Conservation (phyloP, 2,113 vertebrate species). For the Willisornis vidua region DNA sequence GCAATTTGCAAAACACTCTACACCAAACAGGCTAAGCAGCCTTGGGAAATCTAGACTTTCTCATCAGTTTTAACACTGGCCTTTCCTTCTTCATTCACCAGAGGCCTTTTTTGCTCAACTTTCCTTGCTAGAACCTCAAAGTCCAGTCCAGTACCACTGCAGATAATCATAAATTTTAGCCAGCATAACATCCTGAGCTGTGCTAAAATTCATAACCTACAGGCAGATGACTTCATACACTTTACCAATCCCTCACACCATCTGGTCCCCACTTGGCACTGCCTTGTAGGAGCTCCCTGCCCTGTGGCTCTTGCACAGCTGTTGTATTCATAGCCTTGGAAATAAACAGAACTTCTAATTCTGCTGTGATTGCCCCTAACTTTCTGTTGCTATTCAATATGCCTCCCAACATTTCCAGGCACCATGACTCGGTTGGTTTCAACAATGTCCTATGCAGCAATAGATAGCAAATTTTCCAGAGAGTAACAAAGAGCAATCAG, state of each 20-base stretch:
- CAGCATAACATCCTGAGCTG: not conserved
- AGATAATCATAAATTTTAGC: not conserved
- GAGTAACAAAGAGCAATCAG: not conserved
- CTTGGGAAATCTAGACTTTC: not conserved
- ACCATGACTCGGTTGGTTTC: not conserved
- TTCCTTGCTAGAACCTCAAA: not conserved
- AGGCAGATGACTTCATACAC: not conserved
- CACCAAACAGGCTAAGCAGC: not conserved
- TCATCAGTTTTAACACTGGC: not conserved
- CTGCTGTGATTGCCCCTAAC: not conserved
- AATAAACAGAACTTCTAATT: not conserved
- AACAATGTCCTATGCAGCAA: not conserved
- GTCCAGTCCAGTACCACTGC: not conserved
- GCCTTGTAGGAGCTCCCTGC: constrained; percentile 1
- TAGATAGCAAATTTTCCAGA: not conserved
- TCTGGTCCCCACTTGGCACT: not conserved
- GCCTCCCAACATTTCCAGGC: constrained; percentile 10
- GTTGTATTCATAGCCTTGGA: not conserved
- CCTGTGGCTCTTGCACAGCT: not conserved
- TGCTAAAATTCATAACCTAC: not conserved
- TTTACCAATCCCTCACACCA: not conserved
- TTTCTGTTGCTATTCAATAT: not conserved
- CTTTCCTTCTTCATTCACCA: not conserved
- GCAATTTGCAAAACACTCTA: not conserved
- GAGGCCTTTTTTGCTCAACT: not conserved